phyloP scores from a whole-genome alignment of 2,888 invertebrate genomes.

The Pasiphila rectangulata region DNA sequence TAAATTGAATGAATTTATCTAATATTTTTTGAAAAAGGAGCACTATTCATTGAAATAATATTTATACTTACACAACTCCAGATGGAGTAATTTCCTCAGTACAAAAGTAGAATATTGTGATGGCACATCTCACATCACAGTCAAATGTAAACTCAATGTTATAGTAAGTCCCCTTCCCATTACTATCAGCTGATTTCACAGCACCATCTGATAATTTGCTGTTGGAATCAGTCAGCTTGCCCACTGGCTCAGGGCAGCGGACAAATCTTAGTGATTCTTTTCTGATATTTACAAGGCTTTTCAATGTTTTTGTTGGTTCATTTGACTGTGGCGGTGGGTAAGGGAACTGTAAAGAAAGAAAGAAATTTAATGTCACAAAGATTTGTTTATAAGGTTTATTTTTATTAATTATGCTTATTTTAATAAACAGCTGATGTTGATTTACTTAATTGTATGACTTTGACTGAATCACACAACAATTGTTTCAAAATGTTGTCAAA shows the following conservation, averaged over 20 bases:
- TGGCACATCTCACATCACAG: constrained; percentile 95
- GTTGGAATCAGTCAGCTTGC: constrained; percentile 78
- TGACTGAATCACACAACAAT: background rate
- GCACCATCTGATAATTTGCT: constrained; percentile 78
- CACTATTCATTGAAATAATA: background rate
- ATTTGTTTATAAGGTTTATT: too few species aligned
- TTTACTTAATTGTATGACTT: too few species aligned
- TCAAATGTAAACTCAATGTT: constrained; percentile 99
- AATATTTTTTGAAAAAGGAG: too few species aligned
- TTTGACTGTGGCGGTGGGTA: constrained; percentile 97
- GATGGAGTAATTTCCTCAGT: constrained; percentile 93
- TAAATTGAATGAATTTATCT: too few species aligned
- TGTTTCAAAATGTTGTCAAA: background rate
- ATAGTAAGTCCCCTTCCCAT: constrained; percentile 86
- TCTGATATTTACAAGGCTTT: constrained; percentile 96
- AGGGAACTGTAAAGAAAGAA: constrained; percentile 86
- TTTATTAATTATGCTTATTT: too few species aligned
- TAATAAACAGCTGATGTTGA: too few species aligned
- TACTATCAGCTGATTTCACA: constrained; percentile 78
- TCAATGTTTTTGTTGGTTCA: constrained; percentile 97
- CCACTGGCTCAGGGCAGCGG: constrained; percentile 84
- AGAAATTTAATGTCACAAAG: background rate
- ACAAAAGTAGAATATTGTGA: constrained; percentile 97
- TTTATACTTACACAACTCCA: constrained; percentile 87
- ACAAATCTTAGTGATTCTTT: constrained; percentile 97